Conservation (phyloP, 2,113 vertebrate genomes). For the Egretta garzetta region DNA sequence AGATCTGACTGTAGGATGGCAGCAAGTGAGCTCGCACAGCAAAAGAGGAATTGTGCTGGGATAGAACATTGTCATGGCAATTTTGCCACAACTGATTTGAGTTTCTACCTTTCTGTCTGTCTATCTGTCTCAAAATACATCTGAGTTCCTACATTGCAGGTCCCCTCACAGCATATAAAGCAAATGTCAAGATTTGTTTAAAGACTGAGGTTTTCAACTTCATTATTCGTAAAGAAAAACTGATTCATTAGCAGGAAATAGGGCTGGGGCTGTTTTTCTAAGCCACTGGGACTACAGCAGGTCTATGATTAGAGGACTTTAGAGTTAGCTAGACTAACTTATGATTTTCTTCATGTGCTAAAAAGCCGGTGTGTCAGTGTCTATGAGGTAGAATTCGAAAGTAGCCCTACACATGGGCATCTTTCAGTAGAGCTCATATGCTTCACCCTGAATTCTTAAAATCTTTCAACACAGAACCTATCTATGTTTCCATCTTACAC, state of each 20-base stretch:
- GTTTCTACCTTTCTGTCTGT: background rate
- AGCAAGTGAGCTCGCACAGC: background rate
- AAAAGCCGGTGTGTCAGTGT: background rate
- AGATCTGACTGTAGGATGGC: background rate
- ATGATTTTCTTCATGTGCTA: background rate
- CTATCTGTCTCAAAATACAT: background rate
- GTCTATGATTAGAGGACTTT: background rate
- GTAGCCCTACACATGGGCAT: background rate
- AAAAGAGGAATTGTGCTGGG: background rate
- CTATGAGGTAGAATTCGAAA: background rate
- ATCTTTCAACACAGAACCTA: background rate
- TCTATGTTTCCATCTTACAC: background rate
- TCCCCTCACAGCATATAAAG: background rate
- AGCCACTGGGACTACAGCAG: background rate
- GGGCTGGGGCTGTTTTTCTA: background rate
- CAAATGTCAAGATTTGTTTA: background rate
- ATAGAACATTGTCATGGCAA: background rate
- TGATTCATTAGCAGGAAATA: background rate
- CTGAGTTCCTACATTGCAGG: background rate
- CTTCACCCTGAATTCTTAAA: background rate
- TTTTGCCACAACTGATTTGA: background rate
- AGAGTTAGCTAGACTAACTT: background rate
- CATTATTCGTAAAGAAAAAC: background rate
- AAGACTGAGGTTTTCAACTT: background rate
- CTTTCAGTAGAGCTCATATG: background rate